Evolutionary conservation across 2,797 vertebrate species (phyloP).

Genomic region (Gambelia wislizenii): DNA sequence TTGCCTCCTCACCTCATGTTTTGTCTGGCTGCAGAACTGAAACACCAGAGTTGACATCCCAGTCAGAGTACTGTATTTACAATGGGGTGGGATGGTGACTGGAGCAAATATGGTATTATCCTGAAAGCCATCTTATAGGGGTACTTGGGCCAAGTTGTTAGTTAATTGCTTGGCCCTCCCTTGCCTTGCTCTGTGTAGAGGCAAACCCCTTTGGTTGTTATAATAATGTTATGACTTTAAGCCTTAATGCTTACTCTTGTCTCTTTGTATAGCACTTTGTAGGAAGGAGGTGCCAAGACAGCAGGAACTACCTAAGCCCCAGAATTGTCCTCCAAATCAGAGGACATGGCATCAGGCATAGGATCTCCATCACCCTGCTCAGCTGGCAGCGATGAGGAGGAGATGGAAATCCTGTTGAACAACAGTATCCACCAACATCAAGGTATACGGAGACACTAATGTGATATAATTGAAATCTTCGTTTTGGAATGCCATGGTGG

Average conservation of each 20-base stretch:
- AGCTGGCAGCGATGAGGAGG: conserved; percentile 81
- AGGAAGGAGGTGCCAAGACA: conserved; percentile 29
- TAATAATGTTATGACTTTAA: conserved; percentile 7
- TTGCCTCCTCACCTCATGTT: background rate
- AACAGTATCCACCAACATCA: conserved; percentile 78
- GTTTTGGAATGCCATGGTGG: background rate
- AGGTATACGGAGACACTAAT: conserved; percentile 66
- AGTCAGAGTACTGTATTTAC: background rate
- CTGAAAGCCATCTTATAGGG: background rate
- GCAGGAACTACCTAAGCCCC: conserved; percentile 45
- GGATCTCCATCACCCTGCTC: conserved; percentile 82
- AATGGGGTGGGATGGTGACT: background rate
- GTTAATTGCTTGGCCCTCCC: background rate
- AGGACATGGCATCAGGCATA: conserved; percentile 82
- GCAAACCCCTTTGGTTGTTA: background rate
- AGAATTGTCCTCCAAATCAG: conserved; percentile 38
- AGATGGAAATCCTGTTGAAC: conserved; percentile 82
- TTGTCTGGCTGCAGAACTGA: background rate
- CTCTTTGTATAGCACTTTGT: conserved; percentile 38
- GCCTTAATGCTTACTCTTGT: conserved; percentile 46
- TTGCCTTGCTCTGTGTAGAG: background rate
- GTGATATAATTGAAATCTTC: background rate
- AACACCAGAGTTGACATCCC: background rate
- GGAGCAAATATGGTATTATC: background rate
- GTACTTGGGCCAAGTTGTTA: background rate